Conservation (phyloP, 2,888 invertebrate species). For the Drosophila falleni region DNA sequence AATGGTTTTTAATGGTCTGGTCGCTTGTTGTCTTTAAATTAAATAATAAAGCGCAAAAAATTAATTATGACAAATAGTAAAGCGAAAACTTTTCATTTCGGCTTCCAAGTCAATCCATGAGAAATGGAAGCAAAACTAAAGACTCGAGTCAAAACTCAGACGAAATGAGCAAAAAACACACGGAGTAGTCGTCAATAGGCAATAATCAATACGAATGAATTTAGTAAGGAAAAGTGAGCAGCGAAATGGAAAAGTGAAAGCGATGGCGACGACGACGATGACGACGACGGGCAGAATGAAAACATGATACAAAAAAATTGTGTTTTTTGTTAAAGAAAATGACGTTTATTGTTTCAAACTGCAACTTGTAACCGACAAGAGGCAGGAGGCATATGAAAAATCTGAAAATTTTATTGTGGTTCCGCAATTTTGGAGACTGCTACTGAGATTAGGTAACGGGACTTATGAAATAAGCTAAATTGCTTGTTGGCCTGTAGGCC, state of each 20-base stretch:
- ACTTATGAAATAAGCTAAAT: conserved; percentile 47
- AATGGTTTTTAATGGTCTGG: conserved; percentile 51
- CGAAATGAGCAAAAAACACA: conserved; percentile 51
- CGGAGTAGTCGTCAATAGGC: conserved; percentile 56
- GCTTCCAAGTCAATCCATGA: conserved; percentile 10
- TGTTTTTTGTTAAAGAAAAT: conserved; percentile 53
- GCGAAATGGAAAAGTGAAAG: conserved; percentile 75
- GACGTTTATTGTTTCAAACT: conserved; percentile 53
- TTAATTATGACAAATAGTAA: conserved; percentile 76
- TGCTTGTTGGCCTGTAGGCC: conserved; percentile 39
- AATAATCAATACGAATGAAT: conserved; percentile 71
- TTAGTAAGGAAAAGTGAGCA: conserved; percentile 62
- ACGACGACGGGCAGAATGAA: conserved; percentile 49
- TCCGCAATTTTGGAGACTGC: conserved; percentile 60
- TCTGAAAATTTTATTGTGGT: conserved; percentile 60
- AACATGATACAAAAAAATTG: conserved; percentile 35
- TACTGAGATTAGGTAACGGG: conserved; percentile 66
- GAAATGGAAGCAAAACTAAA: conserved; percentile 21
- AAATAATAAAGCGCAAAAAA: conserved; percentile 67
- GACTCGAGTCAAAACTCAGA: conserved; percentile 15
- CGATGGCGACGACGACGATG: conserved; percentile 21
- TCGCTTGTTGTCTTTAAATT: conserved; percentile 51
- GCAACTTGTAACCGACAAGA: conserved; percentile 18
- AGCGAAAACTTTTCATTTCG: conserved; percentile 75
- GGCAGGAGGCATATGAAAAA: conserved; percentile 37